Conservation (phyloP, 2,888 invertebrate genomes). For the Lithophane ornitopus region DNA sequence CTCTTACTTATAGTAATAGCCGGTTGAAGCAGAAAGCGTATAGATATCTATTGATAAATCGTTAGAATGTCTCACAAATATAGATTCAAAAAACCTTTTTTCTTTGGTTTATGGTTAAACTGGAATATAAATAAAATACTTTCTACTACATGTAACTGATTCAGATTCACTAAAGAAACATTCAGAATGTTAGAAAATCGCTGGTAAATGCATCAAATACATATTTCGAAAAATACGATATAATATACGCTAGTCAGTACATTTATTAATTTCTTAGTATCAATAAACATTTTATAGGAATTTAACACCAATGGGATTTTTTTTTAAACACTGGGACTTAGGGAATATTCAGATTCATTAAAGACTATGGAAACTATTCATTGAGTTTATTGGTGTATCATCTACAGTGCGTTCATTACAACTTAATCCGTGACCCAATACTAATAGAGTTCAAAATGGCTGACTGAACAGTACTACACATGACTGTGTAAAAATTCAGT, state of each 20-base stretch:
- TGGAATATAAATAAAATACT: slow-evolving; percentile 3
- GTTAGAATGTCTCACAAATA: neutral
- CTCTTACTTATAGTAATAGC: neutral
- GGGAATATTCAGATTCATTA: neutral
- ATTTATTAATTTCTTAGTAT: neutral
- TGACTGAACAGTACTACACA: too few relatives aligned
- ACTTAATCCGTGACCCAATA: too few relatives aligned
- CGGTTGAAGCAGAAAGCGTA: neutral
- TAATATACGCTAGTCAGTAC: slow-evolving; percentile 4
- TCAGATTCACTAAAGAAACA: too few relatives aligned
- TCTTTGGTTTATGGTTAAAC: neutral
- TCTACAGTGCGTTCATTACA: neutral
- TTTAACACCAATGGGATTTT: slow-evolving; percentile 1
- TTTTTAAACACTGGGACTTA: slow-evolving; percentile 15
- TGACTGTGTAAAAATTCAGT: too few relatives aligned
- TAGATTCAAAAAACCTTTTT: neutral
- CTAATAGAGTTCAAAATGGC: too few relatives aligned
- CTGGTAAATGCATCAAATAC: neutral
- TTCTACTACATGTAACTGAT: neutral
- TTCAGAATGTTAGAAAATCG: slow-evolving; percentile 8
- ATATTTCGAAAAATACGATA: slow-evolving; percentile 5
- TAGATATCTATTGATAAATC: neutral
- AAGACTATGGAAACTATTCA: neutral
- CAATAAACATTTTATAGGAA: neutral
- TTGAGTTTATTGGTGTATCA: neutral